These are phyloP conservation scores for Volucella inanis DNA, from an alignment of 2,888 invertebrate genomes.

Conservation along the genomic window DNA sequence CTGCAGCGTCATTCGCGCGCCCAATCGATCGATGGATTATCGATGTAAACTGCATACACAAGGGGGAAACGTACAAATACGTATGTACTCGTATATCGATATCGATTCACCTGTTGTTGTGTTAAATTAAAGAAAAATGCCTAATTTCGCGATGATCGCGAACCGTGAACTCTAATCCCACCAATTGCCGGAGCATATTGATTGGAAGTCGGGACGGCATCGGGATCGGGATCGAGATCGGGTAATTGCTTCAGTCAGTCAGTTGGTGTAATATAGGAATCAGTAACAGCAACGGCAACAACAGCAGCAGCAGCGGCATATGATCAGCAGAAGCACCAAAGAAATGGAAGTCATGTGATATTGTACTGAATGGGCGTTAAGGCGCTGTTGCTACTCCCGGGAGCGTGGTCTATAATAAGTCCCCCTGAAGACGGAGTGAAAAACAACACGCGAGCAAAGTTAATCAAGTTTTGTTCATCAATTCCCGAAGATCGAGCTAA, in stretches of 20 bases:
- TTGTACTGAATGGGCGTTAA: slow-evolving; percentile 73
- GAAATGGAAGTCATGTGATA: slow-evolving; percentile 71
- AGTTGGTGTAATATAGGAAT: slow-evolving; percentile 10
- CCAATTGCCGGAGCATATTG: slow-evolving; percentile 71
- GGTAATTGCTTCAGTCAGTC: slow-evolving; percentile 69
- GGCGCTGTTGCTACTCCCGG: slow-evolving; percentile 64
- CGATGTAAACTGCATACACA: slow-evolving; percentile 58
- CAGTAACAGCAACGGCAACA: slow-evolving; percentile 58
- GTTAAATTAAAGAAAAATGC: slow-evolving; percentile 71
- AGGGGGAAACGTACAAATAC: slow-evolving; percentile 19
- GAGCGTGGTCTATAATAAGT: slow-evolving; percentile 69
- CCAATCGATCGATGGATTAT: slow-evolving; percentile 58
- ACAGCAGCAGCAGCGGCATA: slow-evolving; percentile 41
- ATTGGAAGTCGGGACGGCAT: slow-evolving; percentile 66
- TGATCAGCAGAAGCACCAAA: slow-evolving; percentile 38
- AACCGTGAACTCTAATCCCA: slow-evolving; percentile 75
- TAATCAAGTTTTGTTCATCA: slow-evolving; percentile 57
- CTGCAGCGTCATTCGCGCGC: not conserved
- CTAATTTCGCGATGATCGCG: slow-evolving; percentile 73
- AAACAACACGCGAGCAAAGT: slow-evolving; percentile 54
- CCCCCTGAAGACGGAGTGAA: slow-evolving; percentile 1
- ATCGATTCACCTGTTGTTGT: slow-evolving; percentile 74
- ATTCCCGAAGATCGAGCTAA: slow-evolving; percentile 24
- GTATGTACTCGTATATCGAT: not conserved
- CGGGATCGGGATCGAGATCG: slow-evolving; percentile 27